These are phyloP conservation scores for Nylanderia fulva DNA, from an alignment of 1,140 invertebrate genomes.

Conservation along the genomic window DNA sequence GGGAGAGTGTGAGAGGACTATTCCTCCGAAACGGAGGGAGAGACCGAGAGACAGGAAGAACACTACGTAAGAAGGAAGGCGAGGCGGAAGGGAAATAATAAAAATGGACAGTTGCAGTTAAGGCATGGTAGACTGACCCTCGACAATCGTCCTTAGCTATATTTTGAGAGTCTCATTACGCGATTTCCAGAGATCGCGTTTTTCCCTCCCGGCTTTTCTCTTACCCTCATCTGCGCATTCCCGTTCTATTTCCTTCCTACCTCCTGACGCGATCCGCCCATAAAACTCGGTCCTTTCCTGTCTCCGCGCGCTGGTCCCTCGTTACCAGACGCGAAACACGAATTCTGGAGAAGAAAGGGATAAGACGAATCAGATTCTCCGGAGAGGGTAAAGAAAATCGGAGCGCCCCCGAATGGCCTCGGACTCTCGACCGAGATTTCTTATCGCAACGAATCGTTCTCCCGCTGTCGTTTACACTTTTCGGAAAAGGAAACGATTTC, in stretches of 20 bases:
- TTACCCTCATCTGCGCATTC: not conserved
- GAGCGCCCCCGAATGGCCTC: conserved; percentile 41
- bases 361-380: conserved; percentile 59
- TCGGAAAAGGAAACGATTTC: conserved; percentile 28
- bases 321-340: conserved; percentile 71
- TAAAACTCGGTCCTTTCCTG: conserved; percentile 82
- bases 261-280: conserved; percentile 73
- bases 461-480: conserved; percentile 44
- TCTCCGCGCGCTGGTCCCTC: conserved; percentile 74
- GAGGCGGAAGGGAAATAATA: conserved; percentile 79
- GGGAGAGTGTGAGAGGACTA: conserved; percentile 61
- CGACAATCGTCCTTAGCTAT: conserved; percentile 83
- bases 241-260: conserved; percentile 29
- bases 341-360: conserved; percentile 53
- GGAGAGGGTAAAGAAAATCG: conserved; percentile 17
- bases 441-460: conserved; percentile 54
- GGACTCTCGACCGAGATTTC: conserved; percentile 51
- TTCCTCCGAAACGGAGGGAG: conserved; percentile 55
- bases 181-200: conserved; percentile 78
- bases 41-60: conserved; percentile 11
- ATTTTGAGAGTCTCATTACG: conserved; percentile 84
- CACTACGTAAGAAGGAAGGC: not conserved
- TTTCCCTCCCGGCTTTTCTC: conserved; percentile 69
- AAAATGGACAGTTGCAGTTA: conserved; percentile 84
- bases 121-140: conserved; percentile 83